Conservation (phyloP, 2,797 vertebrate species). For the Petrocephalus schoutedeni region DNA sequence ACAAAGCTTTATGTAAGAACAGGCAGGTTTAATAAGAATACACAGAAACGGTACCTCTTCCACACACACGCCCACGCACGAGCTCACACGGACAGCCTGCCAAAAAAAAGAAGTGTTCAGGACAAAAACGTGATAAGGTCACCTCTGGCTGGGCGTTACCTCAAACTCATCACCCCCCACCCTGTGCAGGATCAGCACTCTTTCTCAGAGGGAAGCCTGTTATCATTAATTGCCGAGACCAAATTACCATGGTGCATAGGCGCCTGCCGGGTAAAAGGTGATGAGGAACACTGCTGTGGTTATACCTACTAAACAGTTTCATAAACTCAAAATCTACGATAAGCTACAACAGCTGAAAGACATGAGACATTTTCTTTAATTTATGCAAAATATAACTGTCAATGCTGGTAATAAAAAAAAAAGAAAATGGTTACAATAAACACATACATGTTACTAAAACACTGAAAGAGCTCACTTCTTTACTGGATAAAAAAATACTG, state of each 20-base stretch:
- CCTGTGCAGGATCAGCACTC: constrained; percentile 42
- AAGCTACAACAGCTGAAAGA: constrained; percentile 45
- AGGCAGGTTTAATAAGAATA: constrained; percentile 13
- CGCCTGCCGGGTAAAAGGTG: constrained; percentile 61
- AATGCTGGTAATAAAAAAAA: constrained; percentile 61
- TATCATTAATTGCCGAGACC: constrained; percentile 38
- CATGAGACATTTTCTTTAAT: constrained; percentile 66
- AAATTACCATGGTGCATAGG: constrained; percentile 62
- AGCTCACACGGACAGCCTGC: not conserved
- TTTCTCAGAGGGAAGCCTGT: constrained; percentile 22
- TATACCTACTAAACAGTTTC: constrained; percentile 31
- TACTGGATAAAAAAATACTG: constrained; percentile 6
- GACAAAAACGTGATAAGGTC: constrained; percentile 43
- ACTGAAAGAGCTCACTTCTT: constrained; percentile 32
- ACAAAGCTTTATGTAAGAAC: constrained; percentile 16
- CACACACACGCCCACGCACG: not conserved
- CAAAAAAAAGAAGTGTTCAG: not conserved
- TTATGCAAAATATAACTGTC: constrained; percentile 72
- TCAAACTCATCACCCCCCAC: not conserved
- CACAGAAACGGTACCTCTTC: not conserved
- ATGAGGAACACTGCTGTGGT: constrained; percentile 54
- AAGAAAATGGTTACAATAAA: constrained; percentile 62
- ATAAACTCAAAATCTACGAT: constrained; percentile 24
- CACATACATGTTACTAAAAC: constrained; percentile 52
- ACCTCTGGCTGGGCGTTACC: constrained; percentile 50